Base-by-base conservation (phyloP, 2,797 vertebrate genomes). In the Sorex maritimensis region DNA sequence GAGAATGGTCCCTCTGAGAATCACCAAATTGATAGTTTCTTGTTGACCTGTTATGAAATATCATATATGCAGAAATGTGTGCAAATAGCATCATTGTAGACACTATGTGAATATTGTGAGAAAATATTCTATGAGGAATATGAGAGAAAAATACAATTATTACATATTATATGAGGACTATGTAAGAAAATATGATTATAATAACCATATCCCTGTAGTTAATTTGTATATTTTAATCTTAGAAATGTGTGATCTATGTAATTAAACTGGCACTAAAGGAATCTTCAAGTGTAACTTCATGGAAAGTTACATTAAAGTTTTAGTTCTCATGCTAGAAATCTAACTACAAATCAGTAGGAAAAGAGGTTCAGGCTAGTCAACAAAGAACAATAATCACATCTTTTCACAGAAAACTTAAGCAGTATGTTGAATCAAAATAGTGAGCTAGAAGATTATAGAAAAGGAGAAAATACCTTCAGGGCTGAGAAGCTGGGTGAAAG, bases 1-100 rank as follows among this genome's bases (percentile, higher is more conserved):
- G 49, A 14, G 49, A 52, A 11, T 9, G 10, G 49, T 84, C 86
- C 74, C 72, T 84, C 52, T 75, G 13, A 2, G 91, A 67, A 75
- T 78, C 67, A 63, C 68, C 10, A 46, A 52, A 34, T 78, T 79
- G 71, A 63, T 84, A 34, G 52, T 93, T 87, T 85, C 65, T 44
- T 85, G 13, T 46, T 81, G 41, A 19, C 30, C 85, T 88, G 28
- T 80, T 65, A 69, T 73, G 26, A 24, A 41, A 1, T 86, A 8
- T 72, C 26, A 78, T 61, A 3, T 61, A 61, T 21, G 58, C 58
- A 19, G 58, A 12, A 55, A 8, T 19, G 5, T 61, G 21, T 49
- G 13, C 41, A 44, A 44, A 44, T 44, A 44, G 41, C 7, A 7
- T 44, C 41, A 44, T 44, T 44, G 41, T 44, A 44, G 41, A 44